Base-by-base conservation (phyloP, 1,140 invertebrate genomes). In the Ceratoteleas bidentatus region DNA sequence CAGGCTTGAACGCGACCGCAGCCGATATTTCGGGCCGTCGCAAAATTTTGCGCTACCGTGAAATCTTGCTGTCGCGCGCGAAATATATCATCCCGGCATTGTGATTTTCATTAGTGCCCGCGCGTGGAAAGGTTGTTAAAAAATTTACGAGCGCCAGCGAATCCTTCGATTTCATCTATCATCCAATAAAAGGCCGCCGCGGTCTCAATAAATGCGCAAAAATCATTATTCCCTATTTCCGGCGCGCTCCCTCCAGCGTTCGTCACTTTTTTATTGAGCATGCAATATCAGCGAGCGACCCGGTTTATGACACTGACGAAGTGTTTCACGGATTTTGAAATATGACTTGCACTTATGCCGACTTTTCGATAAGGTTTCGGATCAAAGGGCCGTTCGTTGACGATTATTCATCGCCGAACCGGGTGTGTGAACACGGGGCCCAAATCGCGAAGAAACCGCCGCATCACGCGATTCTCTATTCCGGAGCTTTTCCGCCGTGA, bases 261-360 rank as follows among this genome's bases (percentile, higher is more conserved):
- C 24, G 15, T 56, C 52, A 64, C 57, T 61, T 65, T 68, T 61
- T 66, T 76, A 60, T 60, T 47, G 8, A 40, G 13, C 36, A 14
- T 14, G 47, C 64, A 62, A 53, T 69, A 70, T 75, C 50, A 57
- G n/a, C 24, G 43, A 7, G 6, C 11, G 32, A 6, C 24, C 32
- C 14, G 24, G 43, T 66, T 72, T 70, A 66, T 60, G 61, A 79
- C 54, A 65, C 68, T 66, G 76, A 79, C 61, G 66, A 72, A 79
- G 61, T 72, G 66, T 72, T 72, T 49, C 36, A 66, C 58, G 61
- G 47, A 66, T 79, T 79, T 79, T 72, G 68, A 79, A 79, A 72
- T 70, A 66, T 79, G 68, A 72, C 61, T 79, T 72, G 61, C 68
- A 79, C 49, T 66, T 64, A 60, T 33, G 54, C 24, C 52, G 36